phyloP scores from a whole-genome alignment of 1,140 invertebrate species.

The Eriosoma lanigerum region DNA sequence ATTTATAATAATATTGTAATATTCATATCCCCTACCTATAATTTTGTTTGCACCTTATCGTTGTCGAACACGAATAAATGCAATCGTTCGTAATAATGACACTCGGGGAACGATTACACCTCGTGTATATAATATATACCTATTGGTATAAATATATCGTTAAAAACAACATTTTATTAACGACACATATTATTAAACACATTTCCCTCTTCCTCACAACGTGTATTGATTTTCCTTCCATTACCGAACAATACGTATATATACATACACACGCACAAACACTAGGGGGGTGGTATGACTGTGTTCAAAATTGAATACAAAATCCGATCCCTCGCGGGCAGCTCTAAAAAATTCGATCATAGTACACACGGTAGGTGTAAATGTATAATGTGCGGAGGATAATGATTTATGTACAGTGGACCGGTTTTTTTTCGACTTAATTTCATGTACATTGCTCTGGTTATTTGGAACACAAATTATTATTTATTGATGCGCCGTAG shows the following conservation, averaged over 20 bases:
- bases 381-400: not conserved
- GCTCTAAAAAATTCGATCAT: not conserved
- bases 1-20: not conserved
- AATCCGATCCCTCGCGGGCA: not conserved
- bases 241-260: not conserved
- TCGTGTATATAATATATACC: not conserved
- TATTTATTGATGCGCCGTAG: constrained; percentile 35
- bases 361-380: constrained; percentile 39
- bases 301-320: constrained; percentile 35
- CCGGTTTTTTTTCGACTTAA: constrained; percentile 38
- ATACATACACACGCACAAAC: not conserved
- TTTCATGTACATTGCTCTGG: not conserved
- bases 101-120: not conserved
- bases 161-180: constrained; percentile 20
- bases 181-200: not conserved
- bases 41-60: not conserved
- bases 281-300: not conserved
- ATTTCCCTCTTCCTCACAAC: not conserved
- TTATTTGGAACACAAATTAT: constrained; percentile 44
- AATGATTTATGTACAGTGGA: constrained; percentile 29
- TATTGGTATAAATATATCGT: not conserved
- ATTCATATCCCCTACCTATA: not conserved
- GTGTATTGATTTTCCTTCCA: constrained; percentile 11
- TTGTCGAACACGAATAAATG: not conserved
- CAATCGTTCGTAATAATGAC: not conserved